These are phyloP conservation scores for Rhabdomys pumilio DNA, from an alignment of 2,797 vertebrate genomes.

Conservation along the genomic window DNA sequence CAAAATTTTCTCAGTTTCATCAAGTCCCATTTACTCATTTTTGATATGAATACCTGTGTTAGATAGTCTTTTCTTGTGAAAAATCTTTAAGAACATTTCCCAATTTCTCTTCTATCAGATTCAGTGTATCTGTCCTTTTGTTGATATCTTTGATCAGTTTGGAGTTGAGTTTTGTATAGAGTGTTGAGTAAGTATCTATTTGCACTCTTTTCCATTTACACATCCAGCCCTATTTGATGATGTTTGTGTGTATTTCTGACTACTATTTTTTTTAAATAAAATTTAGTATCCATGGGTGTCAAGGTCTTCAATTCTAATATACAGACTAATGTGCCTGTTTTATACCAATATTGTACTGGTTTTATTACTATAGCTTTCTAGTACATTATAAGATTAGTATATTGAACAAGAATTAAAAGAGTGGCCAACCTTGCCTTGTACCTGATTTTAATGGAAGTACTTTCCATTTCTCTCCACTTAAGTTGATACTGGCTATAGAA, in stretches of 20 bases:
- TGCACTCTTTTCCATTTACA: background rate
- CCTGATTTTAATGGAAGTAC: background rate
- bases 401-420: background rate
- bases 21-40: background rate
- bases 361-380: background rate
- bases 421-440: background rate
- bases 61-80: background rate
- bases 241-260: background rate
- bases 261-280: background rate
- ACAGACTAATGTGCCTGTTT: background rate
- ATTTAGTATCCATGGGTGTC: background rate
- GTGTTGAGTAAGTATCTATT: background rate
- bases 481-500: background rate
- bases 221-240: background rate
- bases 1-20: background rate
- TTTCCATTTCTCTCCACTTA: background rate
- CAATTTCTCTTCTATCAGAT: background rate
- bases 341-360: background rate
- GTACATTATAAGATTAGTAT: background rate
- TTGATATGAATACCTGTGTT: background rate
- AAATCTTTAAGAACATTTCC: background rate
- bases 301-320: background rate
- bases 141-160: background rate
- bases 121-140: background rate
- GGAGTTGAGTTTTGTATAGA: background rate